Percentiles rank a stretch among this genome's conserved stretches.
Conservation (phyloP, 1,140 invertebrate genomes). For the Meloidogyne exigua region DNA sequence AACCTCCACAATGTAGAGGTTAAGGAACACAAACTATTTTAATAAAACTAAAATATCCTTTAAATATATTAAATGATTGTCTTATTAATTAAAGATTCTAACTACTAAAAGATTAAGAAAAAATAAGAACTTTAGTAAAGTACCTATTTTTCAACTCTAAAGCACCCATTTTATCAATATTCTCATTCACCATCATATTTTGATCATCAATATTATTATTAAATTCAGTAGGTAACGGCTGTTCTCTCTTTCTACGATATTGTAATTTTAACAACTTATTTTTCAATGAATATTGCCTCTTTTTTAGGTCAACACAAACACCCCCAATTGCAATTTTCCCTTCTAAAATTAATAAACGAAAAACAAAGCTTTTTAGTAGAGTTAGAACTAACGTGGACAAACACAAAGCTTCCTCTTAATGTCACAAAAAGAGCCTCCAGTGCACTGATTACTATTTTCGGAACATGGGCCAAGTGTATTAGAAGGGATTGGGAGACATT, state of each 20-base stretch:
- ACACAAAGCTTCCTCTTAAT: slow-evolving; percentile 37
- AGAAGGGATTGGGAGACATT: slow-evolving; percentile 19
- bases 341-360: slow-evolving; percentile 29
- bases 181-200: neutral
- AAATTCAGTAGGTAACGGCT: slow-evolving; percentile 8
- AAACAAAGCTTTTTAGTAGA: neutral
- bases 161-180: neutral
- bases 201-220: neutral
- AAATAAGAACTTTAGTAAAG: neutral
- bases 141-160: neutral
- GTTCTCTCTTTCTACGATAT: slow-evolving; percentile 6
- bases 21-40: neutral
- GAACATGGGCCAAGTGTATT: slow-evolving; percentile 46
- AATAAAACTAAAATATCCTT: too few relatives aligned
- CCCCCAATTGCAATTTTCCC: slow-evolving; percentile 53
- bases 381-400: slow-evolving; percentile 34
- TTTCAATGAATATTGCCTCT: neutral
- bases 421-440: slow-evolving; percentile 46
- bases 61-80: too few relatives aligned
- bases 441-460: slow-evolving; percentile 41
- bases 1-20: neutral
- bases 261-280: neutral
- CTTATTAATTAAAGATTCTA: too few relatives aligned
- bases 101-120: too few relatives aligned
- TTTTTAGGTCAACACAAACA: slow-evolving; percentile 25